phyloP scores from a whole-genome alignment of 2,113 vertebrate species.

The Trachemys scripta region DNA sequence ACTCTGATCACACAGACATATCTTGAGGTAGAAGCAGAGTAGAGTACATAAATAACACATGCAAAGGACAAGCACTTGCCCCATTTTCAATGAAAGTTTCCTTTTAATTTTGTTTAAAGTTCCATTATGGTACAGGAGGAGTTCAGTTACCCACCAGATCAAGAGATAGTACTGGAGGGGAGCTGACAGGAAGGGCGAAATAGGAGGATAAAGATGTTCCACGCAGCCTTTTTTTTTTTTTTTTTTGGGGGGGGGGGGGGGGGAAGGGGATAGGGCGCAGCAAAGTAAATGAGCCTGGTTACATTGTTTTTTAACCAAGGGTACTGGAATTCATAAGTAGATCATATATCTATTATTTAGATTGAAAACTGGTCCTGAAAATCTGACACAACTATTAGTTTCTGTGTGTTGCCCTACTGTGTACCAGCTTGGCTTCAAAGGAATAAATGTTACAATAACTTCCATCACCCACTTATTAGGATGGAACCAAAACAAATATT shows the following conservation, averaged over 20 bases:
- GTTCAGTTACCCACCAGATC: background rate
- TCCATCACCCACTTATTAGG: background rate
- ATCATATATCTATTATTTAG: background rate
- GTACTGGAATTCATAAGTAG: background rate
- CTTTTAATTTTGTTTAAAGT: slow-evolving; percentile 10
- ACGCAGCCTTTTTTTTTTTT: background rate
- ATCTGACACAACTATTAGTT: background rate
- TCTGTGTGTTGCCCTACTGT: background rate
- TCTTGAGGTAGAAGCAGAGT: background rate
- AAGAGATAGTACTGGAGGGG: background rate
- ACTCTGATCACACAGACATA: background rate
- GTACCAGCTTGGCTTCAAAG: background rate
- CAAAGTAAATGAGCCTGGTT: background rate
- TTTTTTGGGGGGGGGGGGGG: background rate
- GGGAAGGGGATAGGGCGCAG: background rate
- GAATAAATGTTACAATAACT: background rate
- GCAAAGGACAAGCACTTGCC: background rate
- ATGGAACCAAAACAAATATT: background rate
- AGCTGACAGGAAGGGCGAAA: background rate
- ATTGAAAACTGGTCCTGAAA: background rate
- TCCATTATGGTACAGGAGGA: background rate
- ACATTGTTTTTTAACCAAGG: background rate
- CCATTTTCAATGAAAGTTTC: background rate
- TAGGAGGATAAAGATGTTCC: background rate
- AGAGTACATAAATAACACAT: background rate